Conservation (phyloP, 1,140 invertebrate genomes). For the Cydia amplana region DNA sequence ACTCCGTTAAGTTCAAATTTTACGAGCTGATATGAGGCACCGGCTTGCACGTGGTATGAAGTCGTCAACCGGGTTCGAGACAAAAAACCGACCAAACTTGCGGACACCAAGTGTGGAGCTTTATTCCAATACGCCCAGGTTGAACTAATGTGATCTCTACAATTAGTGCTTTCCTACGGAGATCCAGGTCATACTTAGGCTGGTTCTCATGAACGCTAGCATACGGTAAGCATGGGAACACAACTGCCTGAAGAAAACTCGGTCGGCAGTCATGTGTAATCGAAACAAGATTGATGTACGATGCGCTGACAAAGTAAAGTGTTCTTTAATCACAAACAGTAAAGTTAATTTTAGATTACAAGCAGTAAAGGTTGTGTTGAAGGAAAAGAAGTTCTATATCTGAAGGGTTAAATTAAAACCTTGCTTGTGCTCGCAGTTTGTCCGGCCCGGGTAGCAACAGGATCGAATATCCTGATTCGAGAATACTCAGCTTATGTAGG, state of each 20-base stretch:
- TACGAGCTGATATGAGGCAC: slow-evolving; percentile 19
- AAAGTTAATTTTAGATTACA: background rate
- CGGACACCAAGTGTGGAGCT: slow-evolving; percentile 36
- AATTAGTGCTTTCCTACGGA: background rate
- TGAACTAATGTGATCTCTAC: background rate
- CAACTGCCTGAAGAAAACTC: slow-evolving; percentile 40
- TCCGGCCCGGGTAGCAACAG: slow-evolving; percentile 5
- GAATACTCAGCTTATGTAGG: background rate
- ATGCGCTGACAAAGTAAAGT: background rate
- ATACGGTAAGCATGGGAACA: background rate
- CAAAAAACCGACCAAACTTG: slow-evolving; percentile 37
- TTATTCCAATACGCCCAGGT: background rate
- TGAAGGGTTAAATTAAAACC: slow-evolving; percentile 13
- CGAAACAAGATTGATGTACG: slow-evolving; percentile 27
- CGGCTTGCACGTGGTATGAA: slow-evolving; percentile 23
- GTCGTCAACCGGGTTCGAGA: slow-evolving; percentile 40
- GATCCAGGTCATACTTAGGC: background rate
- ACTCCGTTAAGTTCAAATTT: slow-evolving; percentile 24
- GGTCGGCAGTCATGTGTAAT: slow-evolving; percentile 39
- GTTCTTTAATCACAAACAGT: background rate
- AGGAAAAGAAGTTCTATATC: slow-evolving; percentile 21
- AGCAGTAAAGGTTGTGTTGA: background rate
- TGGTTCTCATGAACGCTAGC: background rate
- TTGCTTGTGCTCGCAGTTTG: background rate
- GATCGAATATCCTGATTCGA: slow-evolving; percentile 15